Conservation (phyloP, 2,797 vertebrate species). For the Danio kyathit region DNA sequence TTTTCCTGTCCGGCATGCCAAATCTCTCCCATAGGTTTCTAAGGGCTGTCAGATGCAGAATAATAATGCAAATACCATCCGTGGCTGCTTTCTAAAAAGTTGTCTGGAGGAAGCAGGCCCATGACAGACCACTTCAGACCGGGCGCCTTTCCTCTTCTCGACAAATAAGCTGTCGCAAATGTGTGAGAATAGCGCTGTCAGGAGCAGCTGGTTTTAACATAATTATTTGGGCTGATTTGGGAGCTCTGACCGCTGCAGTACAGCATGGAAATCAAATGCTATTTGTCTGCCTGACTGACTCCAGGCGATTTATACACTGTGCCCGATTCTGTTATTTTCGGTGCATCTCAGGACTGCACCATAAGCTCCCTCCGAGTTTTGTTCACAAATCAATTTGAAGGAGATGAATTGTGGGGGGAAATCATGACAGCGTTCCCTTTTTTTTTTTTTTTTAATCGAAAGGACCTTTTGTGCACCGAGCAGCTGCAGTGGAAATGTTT, state of each 20-base stretch:
- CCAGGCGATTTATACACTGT: slow-evolving; percentile 54
- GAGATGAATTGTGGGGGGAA: slow-evolving; percentile 39
- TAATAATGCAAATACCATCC: slow-evolving; percentile 5
- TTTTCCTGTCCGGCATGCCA: not conserved
- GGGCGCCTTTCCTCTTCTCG: slow-evolving; percentile 59
- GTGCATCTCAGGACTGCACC: slow-evolving; percentile 33
- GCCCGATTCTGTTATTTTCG: slow-evolving; percentile 54
- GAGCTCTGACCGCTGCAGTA: slow-evolving; percentile 45
- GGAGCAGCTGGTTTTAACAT: slow-evolving; percentile 64
- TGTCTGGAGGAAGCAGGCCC: slow-evolving; percentile 2
- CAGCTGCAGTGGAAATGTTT: slow-evolving; percentile 56
- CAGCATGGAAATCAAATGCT: slow-evolving; percentile 55
- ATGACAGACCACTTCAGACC: slow-evolving; percentile 59
- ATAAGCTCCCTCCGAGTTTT: slow-evolving; percentile 28
- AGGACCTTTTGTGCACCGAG: slow-evolving; percentile 47
- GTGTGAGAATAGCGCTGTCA: slow-evolving; percentile 57
- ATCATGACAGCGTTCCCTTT: slow-evolving; percentile 50
- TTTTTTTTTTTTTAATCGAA: slow-evolving; percentile 40
- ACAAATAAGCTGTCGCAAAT: slow-evolving; percentile 64
- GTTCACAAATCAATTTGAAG: slow-evolving; percentile 51
- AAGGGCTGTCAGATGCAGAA: not conserved
- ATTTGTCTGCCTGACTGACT: slow-evolving; percentile 57
- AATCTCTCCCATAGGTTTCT: not conserved
- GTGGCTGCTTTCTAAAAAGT: slow-evolving; percentile 3
- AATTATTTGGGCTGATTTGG: slow-evolving; percentile 63